Evolutionary conservation across 2,113 vertebrate genomes (phyloP).

Genomic region (Platycercus adscitus): DNA sequence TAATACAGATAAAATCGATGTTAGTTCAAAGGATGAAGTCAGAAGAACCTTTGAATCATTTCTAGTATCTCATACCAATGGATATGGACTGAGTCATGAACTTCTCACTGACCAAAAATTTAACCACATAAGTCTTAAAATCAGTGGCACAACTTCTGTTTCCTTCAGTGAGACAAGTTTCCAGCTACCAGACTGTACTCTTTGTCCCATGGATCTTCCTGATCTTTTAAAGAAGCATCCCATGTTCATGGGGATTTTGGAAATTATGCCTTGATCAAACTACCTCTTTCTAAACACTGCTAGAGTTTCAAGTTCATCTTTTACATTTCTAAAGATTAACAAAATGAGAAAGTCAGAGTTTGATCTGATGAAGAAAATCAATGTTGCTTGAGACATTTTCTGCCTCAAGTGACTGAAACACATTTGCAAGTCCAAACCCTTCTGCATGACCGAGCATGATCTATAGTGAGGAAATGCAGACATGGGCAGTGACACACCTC

Average conservation of each 20-base stretch:
- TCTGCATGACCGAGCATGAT: fast-evolving
- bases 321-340: neutral
- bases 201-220: neutral
- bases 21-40: neutral
- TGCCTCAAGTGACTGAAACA: neutral
- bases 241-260: neutral
- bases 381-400: neutral
- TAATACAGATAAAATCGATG: neutral
- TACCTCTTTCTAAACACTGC: neutral
- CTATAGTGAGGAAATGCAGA: neutral
- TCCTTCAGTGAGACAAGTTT: neutral
- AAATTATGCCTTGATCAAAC: neutral
- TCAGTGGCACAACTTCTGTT: neutral
- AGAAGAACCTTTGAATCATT: neutral
- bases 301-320: neutral
- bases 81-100: neutral
- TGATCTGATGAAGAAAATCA: neutral
- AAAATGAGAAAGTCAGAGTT: neutral
- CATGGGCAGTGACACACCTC: fast-evolving
- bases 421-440: neutral
- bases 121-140: neutral
- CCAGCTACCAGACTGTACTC: neutral
- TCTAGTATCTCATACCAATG: neutral
- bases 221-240: neutral
- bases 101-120: neutral